Base-by-base conservation (phyloP, 2,888 invertebrate genomes). In the Disparrhopalites patrizii region DNA sequence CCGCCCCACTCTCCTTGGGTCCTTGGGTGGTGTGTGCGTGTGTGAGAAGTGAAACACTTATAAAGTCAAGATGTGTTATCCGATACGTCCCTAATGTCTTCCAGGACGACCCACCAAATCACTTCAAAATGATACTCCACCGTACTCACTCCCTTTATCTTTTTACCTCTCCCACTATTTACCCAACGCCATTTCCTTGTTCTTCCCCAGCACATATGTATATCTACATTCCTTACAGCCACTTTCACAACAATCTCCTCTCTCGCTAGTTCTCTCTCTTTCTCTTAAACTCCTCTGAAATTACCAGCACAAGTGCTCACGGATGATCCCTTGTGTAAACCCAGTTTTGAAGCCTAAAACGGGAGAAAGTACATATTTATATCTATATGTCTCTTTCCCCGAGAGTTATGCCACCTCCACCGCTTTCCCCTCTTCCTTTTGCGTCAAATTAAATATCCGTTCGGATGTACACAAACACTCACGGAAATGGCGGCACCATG, bases 11-110 rank as follows among this genome's bases (percentile, higher is more conserved):
- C n/a, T n/a, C 7, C 36, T 36, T 36, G 15, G 8, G 15, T 15
- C 8, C 7, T 15, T 36, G 33, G 5, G 38, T 20, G 38, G 28
- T 54, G 27, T 54, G 27, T 27, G 27, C 10, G 54, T 20, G 33
- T 57, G 60, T 31, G 60, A 50, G 60, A 61, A 61, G 60, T 50
- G 60, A 61, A 61, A 61, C 60, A 61, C 60, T 61, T 61, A 61
- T 61, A 61, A 61, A 61, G 60, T 61, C 60, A 61, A 61, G 60
- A 61, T 61, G 60, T 61, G 60, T 61, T 61, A 61, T 47, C 50
- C 50, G 60, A 61, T 61, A 31, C 33, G 60, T 50, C 50, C 60
- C 60, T 61, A 61, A 61, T 61, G 60, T 50, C 60, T 61, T 61
- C 60, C 50, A 43, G 60, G 18, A 60, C 60, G 60, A 61, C 60